phyloP scores from a whole-genome alignment of 2,797 vertebrate genomes.

The Eidolon dupreanum region DNA sequence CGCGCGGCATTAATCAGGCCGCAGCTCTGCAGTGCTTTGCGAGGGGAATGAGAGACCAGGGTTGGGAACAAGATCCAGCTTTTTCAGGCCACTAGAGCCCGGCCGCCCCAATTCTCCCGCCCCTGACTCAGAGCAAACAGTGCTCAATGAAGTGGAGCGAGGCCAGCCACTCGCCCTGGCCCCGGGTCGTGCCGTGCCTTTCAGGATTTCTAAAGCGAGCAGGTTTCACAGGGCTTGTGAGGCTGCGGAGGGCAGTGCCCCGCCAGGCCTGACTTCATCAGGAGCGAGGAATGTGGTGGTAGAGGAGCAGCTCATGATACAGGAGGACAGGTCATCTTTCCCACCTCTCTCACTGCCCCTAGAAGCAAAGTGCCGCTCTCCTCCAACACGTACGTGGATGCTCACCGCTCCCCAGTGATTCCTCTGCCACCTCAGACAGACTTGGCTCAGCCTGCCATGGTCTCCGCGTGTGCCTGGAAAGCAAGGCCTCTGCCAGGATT shows the following conservation, averaged over 20 bases:
- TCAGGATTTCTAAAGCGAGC: background rate
- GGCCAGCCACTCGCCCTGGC: background rate
- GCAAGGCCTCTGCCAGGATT: constrained; percentile 58
- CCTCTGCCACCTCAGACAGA: constrained; percentile 65
- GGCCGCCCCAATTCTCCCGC: background rate
- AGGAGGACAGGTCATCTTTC: background rate
- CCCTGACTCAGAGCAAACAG: background rate
- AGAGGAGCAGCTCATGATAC: background rate
- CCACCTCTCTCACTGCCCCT: constrained; percentile 8
- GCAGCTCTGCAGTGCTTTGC: constrained; percentile 71
- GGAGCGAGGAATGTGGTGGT: background rate
- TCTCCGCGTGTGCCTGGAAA: constrained; percentile 66
- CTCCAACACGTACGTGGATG: background rate
- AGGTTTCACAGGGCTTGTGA: background rate
- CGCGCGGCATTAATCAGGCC: constrained; percentile 29
- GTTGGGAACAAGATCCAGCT: background rate
- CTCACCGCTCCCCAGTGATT: constrained; percentile 76
- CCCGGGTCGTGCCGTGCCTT: background rate
- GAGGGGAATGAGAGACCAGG: background rate
- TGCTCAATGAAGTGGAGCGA: background rate
- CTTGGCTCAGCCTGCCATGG: constrained; percentile 67
- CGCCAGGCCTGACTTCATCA: background rate
- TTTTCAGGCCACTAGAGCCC: background rate
- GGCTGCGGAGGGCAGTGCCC: background rate
- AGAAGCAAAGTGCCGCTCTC: constrained; percentile 68